Evolutionary conservation across 1,140 invertebrate genomes (phyloP).

Genomic region (Eumeta japonica): DNA sequence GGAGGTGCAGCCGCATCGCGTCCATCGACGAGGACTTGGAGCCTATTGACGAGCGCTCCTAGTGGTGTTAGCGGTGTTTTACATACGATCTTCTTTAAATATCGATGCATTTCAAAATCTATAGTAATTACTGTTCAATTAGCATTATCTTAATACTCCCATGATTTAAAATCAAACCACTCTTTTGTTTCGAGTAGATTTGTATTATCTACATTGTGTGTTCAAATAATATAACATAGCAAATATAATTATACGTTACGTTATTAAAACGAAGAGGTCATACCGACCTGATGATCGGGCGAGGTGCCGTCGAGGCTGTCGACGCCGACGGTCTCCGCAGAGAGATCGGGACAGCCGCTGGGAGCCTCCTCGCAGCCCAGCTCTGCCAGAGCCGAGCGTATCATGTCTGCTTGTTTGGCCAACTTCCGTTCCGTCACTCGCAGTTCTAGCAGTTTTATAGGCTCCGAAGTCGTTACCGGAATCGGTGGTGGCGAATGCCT

Average conservation of each 20-base stretch:
- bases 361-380: slow-evolving; percentile 84
- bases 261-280: too few species aligned
- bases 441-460: slow-evolving; percentile 52
- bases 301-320: slow-evolving; percentile 46
- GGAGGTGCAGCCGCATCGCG: slow-evolving; percentile 48
- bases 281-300: slow-evolving; percentile 44
- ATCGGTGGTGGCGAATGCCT: slow-evolving; percentile 50
- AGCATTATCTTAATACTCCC: background rate
- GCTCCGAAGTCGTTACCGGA: slow-evolving; percentile 36
- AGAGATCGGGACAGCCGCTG: slow-evolving; percentile 72
- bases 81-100: background rate
- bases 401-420: slow-evolving; percentile 75
- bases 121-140: background rate
- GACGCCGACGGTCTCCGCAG: slow-evolving; percentile 43
- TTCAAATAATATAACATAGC: too few species aligned
- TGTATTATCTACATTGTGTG: too few species aligned
- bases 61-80: slow-evolving; percentile 13
- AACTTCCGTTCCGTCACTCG: slow-evolving; percentile 80
- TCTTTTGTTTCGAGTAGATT: too few species aligned
- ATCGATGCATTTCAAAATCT: background rate
- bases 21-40: slow-evolving; percentile 47
- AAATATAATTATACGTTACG: too few species aligned
- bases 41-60: slow-evolving; percentile 41
- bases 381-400: slow-evolving; percentile 78
- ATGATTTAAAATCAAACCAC: background rate